Evolutionary conservation across 2,113 vertebrate species (phyloP).

Genomic region (Strix uralensis): DNA sequence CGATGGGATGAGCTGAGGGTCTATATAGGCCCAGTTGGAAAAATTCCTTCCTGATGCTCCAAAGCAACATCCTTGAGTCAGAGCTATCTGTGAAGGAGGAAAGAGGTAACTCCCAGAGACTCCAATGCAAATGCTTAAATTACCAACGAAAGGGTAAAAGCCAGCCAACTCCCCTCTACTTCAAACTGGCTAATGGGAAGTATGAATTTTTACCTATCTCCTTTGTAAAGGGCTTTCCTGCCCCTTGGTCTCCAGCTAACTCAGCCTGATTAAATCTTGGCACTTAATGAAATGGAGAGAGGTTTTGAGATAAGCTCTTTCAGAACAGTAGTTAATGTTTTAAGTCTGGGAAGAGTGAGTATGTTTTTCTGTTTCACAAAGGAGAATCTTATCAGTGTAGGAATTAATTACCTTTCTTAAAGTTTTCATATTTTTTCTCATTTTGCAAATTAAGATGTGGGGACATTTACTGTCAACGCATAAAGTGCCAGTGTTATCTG

Average conservation of each 20-base stretch:
- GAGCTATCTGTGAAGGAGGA: not conserved
- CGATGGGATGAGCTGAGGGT: not conserved
- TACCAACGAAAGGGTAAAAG: not conserved
- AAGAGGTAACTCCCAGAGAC: not conserved
- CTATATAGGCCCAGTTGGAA: not conserved
- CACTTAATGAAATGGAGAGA: not conserved
- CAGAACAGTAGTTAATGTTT: not conserved
- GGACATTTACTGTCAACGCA: not conserved
- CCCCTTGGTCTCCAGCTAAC: not conserved
- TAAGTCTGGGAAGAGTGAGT: not conserved
- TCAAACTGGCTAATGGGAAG: not conserved
- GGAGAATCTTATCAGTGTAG: conserved; percentile 33
- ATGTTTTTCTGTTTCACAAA: not conserved
- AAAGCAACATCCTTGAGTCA: not conserved
- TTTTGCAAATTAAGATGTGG: conserved; percentile 30
- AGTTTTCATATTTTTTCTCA: conserved; percentile 35
- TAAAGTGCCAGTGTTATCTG: not conserved
- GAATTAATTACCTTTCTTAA: conserved; percentile 48
- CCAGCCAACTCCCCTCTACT: not conserved
- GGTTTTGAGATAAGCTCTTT: conserved; percentile 1
- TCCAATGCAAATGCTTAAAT: not conserved
- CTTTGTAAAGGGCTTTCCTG: not conserved
- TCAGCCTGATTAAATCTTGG: conserved; percentile 8
- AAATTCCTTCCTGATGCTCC: not conserved
- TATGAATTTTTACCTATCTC: not conserved